Percentiles rank a stretch among this genome's conserved stretches.
phyloP scores from a whole-genome alignment of 1,140 invertebrate genomes.

The Sycophaga agraensis region DNA sequence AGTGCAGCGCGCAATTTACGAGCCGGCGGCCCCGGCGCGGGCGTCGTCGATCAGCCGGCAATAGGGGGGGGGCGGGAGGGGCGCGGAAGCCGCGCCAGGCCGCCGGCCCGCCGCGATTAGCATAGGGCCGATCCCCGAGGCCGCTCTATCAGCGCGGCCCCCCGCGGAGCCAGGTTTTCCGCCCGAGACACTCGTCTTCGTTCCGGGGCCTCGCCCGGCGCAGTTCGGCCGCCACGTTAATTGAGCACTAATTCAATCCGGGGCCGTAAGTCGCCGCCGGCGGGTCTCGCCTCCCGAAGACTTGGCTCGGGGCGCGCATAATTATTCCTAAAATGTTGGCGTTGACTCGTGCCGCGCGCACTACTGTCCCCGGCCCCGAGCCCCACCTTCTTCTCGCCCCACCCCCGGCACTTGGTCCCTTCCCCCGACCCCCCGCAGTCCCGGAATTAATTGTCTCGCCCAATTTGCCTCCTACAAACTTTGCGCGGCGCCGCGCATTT shows the following conservation, averaged over 20 bases:
- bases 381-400: no score
- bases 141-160: no score
- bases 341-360: not conserved
- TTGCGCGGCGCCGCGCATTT: no score
- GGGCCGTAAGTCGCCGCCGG: not conserved
- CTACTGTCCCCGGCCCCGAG: not conserved
- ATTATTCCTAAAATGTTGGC: constrained; percentile 19
- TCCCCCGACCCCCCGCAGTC: not conserved
- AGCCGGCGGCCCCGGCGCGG: no score
- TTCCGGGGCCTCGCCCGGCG: not conserved
- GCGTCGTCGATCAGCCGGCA: no score
- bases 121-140: no score
- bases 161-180: no score
- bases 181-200: constrained; percentile 4
- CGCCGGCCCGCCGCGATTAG: no score
- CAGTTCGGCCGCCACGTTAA: constrained; percentile 13
- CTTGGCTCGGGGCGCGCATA: constrained; percentile 6
- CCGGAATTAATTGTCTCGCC: not conserved
- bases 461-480: not conserved
- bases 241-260: constrained; percentile 25
- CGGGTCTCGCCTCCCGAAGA: not conserved
- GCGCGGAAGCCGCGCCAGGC: no score
- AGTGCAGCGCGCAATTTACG: no score
- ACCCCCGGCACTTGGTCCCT: not conserved
- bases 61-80: no score